Percentiles rank a stretch among this genome's conserved stretches.
phyloP scores from a whole-genome alignment of 2,113 vertebrate genomes.

The Sphyrna mokarran region DNA sequence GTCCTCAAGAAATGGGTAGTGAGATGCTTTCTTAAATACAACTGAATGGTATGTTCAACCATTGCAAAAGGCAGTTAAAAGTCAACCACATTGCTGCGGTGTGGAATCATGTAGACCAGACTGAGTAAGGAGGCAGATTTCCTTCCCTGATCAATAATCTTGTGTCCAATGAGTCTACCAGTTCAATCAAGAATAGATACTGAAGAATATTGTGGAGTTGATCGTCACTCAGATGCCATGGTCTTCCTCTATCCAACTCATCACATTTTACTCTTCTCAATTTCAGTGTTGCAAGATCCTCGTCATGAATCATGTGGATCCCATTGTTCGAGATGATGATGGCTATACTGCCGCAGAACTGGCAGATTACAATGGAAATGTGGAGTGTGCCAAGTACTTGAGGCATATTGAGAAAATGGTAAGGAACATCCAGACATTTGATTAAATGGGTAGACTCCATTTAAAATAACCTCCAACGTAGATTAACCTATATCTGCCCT shows the following conservation, averaged over 20 bases:
- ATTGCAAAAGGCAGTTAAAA: too few species aligned
- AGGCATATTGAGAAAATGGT: conserved; percentile 55
- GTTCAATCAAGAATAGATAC: neutral
- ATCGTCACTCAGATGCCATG: neutral
- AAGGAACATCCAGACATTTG: conserved; percentile 43
- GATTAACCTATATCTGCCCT: neutral
- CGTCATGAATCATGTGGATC: conserved; percentile 55
- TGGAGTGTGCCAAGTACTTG: conserved; percentile 64
- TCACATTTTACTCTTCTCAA: neutral
- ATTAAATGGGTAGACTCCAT: neutral
- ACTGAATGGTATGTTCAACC: too few species aligned
- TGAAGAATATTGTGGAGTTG: neutral
- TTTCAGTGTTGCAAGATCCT: conserved; percentile 70
- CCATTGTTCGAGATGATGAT: conserved; percentile 59
- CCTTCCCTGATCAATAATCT: neutral
- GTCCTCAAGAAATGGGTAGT: too few species aligned
- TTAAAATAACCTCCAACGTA: neutral
- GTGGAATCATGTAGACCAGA: too few species aligned
- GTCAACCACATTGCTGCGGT: too few species aligned
- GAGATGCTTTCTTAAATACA: too few species aligned
- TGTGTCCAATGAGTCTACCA: neutral
- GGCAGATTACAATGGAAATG: conserved; percentile 70
- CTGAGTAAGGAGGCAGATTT: too few species aligned
- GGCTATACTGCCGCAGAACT: conserved; percentile 66
- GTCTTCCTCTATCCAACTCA: neutral